These are phyloP conservation scores for Solenopsis invicta DNA, from an alignment of 1,140 invertebrate species.

Conservation along the genomic window DNA sequence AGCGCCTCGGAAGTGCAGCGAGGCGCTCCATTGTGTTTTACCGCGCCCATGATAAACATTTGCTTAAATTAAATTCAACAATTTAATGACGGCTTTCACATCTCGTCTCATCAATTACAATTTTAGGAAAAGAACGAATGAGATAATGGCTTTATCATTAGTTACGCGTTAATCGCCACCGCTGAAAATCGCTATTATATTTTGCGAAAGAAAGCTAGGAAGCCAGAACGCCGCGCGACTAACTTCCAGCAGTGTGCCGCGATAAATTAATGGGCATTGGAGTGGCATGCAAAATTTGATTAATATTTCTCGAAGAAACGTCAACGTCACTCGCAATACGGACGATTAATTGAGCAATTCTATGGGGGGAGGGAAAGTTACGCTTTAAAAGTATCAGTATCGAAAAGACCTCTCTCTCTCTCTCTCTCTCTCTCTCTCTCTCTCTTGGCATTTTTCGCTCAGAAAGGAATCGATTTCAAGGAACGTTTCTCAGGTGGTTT, in stretches of 20 bases:
- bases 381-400: not conserved
- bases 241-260: conserved; percentile 1
- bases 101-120: conserved; percentile 24
- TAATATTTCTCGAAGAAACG: conserved; percentile 14
- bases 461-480: not conserved
- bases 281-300: conserved; percentile 21
- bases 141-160: conserved; percentile 45
- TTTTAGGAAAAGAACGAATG: conserved; percentile 16
- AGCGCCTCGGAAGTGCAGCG: not conserved
- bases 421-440: no score
- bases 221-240: not conserved
- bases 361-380: not conserved
- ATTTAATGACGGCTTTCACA: conserved; percentile 42
- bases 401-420: not conserved
- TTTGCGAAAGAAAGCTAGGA: conserved; percentile 10
- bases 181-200: conserved; percentile 37
- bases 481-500: not conserved
- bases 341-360: not conserved
- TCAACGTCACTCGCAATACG: not conserved
- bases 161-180: conserved; percentile 29
- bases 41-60: conserved; percentile 7
- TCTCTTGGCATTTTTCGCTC: not conserved
- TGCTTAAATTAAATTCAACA: conserved; percentile 30
- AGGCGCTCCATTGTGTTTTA: conserved; percentile 5
- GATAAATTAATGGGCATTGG: conserved; percentile 22